phyloP scores from a whole-genome alignment of 1,140 invertebrate species.

The Delia radicum region DNA sequence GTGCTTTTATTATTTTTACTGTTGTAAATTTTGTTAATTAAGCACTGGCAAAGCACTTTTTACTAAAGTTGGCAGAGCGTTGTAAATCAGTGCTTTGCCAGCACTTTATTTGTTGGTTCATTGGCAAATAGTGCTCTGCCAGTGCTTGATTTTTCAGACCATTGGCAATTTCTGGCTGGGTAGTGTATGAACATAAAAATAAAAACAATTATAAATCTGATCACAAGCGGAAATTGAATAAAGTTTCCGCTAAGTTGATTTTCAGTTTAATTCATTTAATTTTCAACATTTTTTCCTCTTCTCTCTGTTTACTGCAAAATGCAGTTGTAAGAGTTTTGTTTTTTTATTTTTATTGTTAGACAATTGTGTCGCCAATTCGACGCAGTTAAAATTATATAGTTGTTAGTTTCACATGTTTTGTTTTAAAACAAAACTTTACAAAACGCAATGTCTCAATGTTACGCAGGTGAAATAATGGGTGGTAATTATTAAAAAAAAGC shows the following conservation, averaged over 20 bases:
- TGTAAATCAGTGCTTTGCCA: too few species aligned
- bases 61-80: too few species aligned
- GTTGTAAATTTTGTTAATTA: too few species aligned
- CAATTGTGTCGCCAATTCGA: not conserved
- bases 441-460: not conserved
- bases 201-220: not conserved
- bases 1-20: too few species aligned
- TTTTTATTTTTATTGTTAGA: not conserved
- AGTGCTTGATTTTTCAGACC: too few species aligned
- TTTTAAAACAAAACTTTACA: not conserved
- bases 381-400: not conserved
- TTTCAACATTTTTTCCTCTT: not conserved
- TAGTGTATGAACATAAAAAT: not conserved
- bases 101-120: too few species aligned
- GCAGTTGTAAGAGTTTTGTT: not conserved
- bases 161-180: too few species aligned
- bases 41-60: too few species aligned
- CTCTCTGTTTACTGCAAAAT: not conserved
- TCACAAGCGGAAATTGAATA: conserved; percentile 1
- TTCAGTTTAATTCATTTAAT: not conserved
- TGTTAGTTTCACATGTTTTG: not conserved
- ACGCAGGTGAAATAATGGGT: too few species aligned
- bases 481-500: too few species aligned
- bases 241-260: conserved; percentile 1
- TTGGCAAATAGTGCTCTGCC: too few species aligned